Conservation (phyloP, 1,140 invertebrate species). For the Orchesella cincta region DNA sequence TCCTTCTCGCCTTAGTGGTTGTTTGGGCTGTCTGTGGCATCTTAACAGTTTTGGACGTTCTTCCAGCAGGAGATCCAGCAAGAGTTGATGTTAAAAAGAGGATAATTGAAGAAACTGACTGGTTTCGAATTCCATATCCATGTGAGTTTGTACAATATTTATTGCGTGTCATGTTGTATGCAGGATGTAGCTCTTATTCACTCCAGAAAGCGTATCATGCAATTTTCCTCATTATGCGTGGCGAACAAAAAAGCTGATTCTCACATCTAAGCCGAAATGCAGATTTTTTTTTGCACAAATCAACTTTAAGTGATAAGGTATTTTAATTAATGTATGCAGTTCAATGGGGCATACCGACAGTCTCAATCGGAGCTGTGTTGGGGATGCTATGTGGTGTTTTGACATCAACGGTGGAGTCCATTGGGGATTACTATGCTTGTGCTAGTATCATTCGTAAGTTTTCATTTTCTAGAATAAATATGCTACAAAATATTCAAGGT, state of each 20-base stretch:
- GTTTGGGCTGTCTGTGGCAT: constrained; percentile 78
- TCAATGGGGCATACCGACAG: constrained; percentile 82
- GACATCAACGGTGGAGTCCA: constrained; percentile 80
- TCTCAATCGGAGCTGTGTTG: constrained; percentile 71
- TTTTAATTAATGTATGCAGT: constrained; percentile 57
- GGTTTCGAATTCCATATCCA: neutral
- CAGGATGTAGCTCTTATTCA: too few species aligned
- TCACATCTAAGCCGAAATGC: too few species aligned
- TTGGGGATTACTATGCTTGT: constrained; percentile 85
- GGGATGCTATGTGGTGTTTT: constrained; percentile 82
- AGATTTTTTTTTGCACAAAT: too few species aligned
- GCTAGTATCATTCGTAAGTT: constrained; percentile 72
- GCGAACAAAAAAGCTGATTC: neutral
- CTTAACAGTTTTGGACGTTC: constrained; percentile 68
- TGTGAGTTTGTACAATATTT: too few species aligned
- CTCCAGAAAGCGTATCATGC: too few species aligned
- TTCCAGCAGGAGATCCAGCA: neutral
- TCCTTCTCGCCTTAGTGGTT: constrained; percentile 74
- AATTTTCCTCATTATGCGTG: neutral
- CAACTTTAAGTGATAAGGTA: neutral
- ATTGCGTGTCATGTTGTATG: too few species aligned
- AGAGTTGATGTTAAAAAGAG: constrained; percentile 35
- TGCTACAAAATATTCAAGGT: neutral
- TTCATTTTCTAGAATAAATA: neutral
- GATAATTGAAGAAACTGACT: neutral